Conservation (phyloP, 2,888 invertebrate species). For the Timema podura region DNA sequence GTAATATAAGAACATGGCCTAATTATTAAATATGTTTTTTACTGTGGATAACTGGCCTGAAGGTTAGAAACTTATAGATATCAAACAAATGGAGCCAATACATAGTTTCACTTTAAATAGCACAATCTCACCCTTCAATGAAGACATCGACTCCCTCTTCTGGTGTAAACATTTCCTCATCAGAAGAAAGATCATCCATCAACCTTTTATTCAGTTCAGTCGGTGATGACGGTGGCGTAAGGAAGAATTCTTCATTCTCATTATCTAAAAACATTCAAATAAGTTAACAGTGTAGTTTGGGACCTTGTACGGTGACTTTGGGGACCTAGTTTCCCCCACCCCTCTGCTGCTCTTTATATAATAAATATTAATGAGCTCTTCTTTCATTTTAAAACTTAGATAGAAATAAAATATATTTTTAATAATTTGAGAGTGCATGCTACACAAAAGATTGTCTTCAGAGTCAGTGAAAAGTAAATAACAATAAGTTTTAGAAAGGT, state of each 20-base stretch:
- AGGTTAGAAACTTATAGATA: background rate
- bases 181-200: slow-evolving; percentile 34
- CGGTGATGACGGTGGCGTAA: slow-evolving; percentile 57
- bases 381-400: too few species aligned
- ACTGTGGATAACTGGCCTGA: background rate
- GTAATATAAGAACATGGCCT: slow-evolving; percentile 19
- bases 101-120: slow-evolving; percentile 40
- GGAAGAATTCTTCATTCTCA: slow-evolving; percentile 50
- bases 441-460: too few species aligned
- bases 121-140: slow-evolving; percentile 53
- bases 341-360: too few species aligned
- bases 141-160: slow-evolving; percentile 53
- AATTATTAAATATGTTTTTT: too few species aligned
- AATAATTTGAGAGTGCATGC: too few species aligned
- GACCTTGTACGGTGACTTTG: too few species aligned
- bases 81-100: slow-evolving; percentile 14
- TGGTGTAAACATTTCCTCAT: slow-evolving; percentile 49
- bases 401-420: too few species aligned
- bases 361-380: too few species aligned
- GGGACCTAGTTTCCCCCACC: too few species aligned
- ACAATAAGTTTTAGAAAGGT: too few species aligned
- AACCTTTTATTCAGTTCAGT: background rate
- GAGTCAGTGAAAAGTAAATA: too few species aligned
- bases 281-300: too few species aligned
- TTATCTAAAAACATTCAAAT: slow-evolving; percentile 7